Evolutionary conservation across 2,113 vertebrate species (phyloP).

Genomic region (Pelmatolapia mariae): DNA sequence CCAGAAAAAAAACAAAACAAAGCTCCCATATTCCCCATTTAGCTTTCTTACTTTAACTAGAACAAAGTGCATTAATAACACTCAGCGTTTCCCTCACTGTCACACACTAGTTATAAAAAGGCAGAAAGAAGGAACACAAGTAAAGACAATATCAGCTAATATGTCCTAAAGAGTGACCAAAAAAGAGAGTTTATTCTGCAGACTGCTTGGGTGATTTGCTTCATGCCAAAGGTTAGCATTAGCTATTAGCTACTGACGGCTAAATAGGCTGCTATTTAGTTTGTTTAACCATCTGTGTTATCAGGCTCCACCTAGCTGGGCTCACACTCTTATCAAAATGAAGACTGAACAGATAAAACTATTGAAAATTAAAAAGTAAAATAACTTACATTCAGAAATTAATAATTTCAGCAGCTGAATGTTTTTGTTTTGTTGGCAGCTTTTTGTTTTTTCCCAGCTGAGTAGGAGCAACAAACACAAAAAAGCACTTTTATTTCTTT

Average conservation of each 20-base stretch:
- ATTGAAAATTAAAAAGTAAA: not conserved
- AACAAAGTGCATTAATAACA: not conserved
- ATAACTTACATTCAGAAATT: not conserved
- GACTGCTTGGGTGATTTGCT: accelerated
- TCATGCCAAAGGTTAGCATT: not conserved
- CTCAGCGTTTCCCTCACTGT: not conserved
- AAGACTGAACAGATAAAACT: not conserved
- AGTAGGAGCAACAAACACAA: not conserved
- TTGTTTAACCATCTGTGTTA: not conserved
- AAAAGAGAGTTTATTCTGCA: not conserved
- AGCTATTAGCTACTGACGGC: not conserved
- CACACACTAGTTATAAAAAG: not conserved
- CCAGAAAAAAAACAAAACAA: not conserved
- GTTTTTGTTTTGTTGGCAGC: not conserved
- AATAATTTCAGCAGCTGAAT: not conserved
- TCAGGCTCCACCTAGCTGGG: not conserved
- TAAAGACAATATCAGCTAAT: not conserved
- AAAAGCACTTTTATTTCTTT: not conserved
- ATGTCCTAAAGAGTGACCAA: not conserved
- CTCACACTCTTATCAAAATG: not conserved
- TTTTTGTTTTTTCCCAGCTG: not conserved
- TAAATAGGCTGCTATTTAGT: not conserved
- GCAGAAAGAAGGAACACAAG: not conserved
- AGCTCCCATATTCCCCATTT: not conserved
- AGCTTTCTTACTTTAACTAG: not conserved